Base-by-base conservation (phyloP, 35 echinoderm and acorn worm species). In the Apostichopus parvimensis region DNA sequence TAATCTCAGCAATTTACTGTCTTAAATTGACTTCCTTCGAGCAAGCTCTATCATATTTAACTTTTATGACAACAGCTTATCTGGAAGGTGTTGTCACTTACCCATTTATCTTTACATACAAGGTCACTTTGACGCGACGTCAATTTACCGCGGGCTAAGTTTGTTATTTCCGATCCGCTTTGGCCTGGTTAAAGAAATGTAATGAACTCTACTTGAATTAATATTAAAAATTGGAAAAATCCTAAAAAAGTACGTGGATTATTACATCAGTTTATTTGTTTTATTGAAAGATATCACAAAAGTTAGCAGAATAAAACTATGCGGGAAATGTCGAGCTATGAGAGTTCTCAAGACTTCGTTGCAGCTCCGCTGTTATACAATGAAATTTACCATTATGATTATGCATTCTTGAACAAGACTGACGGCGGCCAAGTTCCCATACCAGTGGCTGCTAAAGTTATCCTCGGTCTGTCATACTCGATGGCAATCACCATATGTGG, bases 401-500 rank as follows among this genome's bases (percentile, higher is more conserved):
- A 72, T n/a, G 64, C 1, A 52, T 45, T 52, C 7, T 73, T 88
- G 18, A 66, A 66, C 15, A 71, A 88, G 24, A 5, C 57, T 22
- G 54, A 59, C 17, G 13, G 11, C 15, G 53, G 24, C 15, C 13
- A 79, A 15, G 53, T 10, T 25, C 45, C 89, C 5, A 79, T 91
- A 13, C 89, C 89, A 26, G 11, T 92, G 1, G 80, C 88, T 6
- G 93, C 91, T 5, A 98, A 98, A 68, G 79, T 94, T 4, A 53
- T 96, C 9, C 64, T 98, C 6, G 95, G 87, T 11, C 25, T 94
- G 2, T 93, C 90, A 5, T 98, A 96, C 52, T 92, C 91, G 6
- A 80, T 95, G 23, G 93, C 93, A 77, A 98, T 96, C 26, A 13
- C 78, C 26, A 91, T 98, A 18, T 98, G 94, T 54, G 97, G 97